Base-by-base conservation (phyloP, 92 coral and sea anemone species). In the Isaurus tuberculatus region DNA sequence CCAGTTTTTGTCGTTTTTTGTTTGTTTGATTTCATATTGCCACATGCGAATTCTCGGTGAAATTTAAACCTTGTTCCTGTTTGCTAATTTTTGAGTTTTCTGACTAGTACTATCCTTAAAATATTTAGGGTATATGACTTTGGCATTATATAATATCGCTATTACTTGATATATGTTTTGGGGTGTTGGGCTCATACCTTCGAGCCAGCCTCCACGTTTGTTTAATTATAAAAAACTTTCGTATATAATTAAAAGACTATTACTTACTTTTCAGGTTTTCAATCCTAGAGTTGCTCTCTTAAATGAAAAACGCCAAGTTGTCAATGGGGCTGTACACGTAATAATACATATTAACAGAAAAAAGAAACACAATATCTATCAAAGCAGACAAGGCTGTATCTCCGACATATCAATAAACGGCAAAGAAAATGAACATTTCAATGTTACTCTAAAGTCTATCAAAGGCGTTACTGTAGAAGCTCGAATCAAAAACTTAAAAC, bases 241-340 rank as follows among this genome's bases (percentile, higher is more conserved):
- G 22, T 25, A n/a, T 58, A 27, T 58, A 17, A 58, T 58, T 58
- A 25, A 4, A 53, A n/a, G 7, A 40, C 32, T 25, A 8, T 64
- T 16, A 13, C 16, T 28, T 63, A 53, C 30, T 20, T 49, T 74
- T 30, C 44, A 74, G 80, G 20, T 51, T 11, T 74, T 74, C 66
- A 74, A 28, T 20, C 66, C 80, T n/a, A 11, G 26, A 53, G n/a
- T 74, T 61, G 22, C 32, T 53, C 80, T 74, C 36, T 8, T 30
- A 29, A 53, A 74, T 29, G 80, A 74, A 40, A 74, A 74, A 30
- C 44, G 65, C 29, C 22, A 74, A 9, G 64, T 29, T n/a, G 46
- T 51, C 14, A 8, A 17, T 30, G 80, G 80, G 7, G 34, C 32
- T 19, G 80, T 74, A 48, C 65, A 51, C 4, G 49, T 53, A 27